phyloP scores from a whole-genome alignment of 2,113 vertebrate genomes.

The Spheniscus mendiculus region DNA sequence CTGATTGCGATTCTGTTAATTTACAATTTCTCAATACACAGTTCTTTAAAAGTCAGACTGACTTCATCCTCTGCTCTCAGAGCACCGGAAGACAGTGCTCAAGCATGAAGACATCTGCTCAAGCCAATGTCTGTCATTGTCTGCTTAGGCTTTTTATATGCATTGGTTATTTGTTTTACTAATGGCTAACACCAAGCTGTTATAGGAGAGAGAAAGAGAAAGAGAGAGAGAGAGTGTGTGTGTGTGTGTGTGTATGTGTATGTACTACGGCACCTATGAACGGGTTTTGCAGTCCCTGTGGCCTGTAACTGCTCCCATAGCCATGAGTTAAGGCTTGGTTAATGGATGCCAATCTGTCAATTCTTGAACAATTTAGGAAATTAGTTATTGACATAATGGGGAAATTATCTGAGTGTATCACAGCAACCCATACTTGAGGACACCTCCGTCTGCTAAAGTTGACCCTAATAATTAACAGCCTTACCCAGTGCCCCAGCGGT shows the following conservation, averaged over 20 bases:
- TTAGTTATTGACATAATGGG: slow-evolving; percentile 44
- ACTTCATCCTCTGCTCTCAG: not conserved
- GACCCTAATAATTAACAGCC: slow-evolving; percentile 39
- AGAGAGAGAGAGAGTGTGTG: too few relatives aligned
- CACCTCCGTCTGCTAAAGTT: not conserved
- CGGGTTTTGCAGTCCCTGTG: not conserved
- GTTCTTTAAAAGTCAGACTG: not conserved
- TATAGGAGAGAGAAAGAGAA: too few relatives aligned
- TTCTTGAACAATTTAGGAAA: slow-evolving; percentile 40
- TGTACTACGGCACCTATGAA: not conserved
- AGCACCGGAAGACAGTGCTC: not conserved
- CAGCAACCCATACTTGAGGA: not conserved
- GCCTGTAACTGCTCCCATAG: not conserved
- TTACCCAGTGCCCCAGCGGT: slow-evolving; percentile 7
- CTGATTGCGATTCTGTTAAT: not conserved
- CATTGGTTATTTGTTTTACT: not conserved
- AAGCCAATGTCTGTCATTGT: not conserved
- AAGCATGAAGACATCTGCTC: not conserved
- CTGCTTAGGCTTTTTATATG: not conserved
- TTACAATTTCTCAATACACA: not conserved
- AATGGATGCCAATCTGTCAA: not conserved
- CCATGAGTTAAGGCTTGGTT: not conserved
- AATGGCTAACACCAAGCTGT: not conserved
- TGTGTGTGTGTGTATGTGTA: not conserved
- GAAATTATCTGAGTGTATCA: slow-evolving; percentile 13